Conservation (phyloP, 2,797 vertebrate genomes). For the Chromobotia macracanthus region DNA sequence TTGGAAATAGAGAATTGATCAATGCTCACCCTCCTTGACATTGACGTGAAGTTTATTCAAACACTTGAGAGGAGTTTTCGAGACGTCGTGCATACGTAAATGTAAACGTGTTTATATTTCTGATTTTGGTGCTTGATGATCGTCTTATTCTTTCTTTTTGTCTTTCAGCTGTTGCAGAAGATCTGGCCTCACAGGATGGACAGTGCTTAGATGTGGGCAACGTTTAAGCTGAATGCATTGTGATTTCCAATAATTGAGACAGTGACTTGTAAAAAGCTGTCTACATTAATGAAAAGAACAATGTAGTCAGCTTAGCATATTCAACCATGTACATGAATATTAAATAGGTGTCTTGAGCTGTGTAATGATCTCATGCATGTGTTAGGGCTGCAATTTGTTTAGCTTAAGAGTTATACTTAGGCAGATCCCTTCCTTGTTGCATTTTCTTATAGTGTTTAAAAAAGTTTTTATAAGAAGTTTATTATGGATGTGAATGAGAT, state of each 20-base stretch:
- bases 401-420: conserved; percentile 53
- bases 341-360: conserved; percentile 62
- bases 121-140: background rate
- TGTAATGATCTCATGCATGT: conserved; percentile 84
- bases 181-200: conserved; percentile 82
- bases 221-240: conserved; percentile 99
- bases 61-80: background rate
- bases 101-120: background rate
- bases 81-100: too few relatives aligned
- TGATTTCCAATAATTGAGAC: conserved; percentile 99
- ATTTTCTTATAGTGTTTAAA: conserved; percentile 58
- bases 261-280: conserved; percentile 99
- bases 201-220: conserved; percentile 80
- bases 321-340: conserved; percentile 85
- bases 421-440: conserved; percentile 26
- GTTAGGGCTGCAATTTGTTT: conserved; percentile 69
- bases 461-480: conserved; percentile 66
- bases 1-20: too few relatives aligned
- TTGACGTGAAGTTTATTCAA: background rate
- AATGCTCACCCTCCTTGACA: background rate
- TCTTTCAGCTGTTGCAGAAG: conserved; percentile 74
- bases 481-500: conserved; percentile 89
- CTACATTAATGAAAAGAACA: conserved; percentile 99
- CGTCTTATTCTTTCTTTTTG: conserved; percentile 58
- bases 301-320: conserved; percentile 99